phyloP scores from a whole-genome alignment of 1,140 invertebrate genomes.

The Leucophenga varia region DNA sequence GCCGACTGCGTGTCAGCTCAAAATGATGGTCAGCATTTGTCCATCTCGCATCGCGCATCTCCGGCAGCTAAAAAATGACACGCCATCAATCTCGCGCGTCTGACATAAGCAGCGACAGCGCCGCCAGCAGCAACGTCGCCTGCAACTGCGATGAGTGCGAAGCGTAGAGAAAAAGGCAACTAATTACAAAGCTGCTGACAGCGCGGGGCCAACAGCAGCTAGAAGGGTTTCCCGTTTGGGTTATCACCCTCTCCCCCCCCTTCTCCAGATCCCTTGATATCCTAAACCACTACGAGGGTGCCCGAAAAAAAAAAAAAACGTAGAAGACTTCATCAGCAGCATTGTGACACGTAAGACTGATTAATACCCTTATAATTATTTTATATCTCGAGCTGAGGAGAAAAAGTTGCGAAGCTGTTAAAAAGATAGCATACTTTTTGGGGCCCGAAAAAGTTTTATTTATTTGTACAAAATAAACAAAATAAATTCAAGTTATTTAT shows the following conservation, averaged over 20 bases:
- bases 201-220: slow-evolving; percentile 4
- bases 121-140: not conserved
- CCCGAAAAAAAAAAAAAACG: slow-evolving; percentile 1
- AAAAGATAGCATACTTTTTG: no score
- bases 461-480: no score
- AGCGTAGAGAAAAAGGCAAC: slow-evolving; percentile 31
- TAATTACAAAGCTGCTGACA: slow-evolving; percentile 38
- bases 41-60: slow-evolving; percentile 29
- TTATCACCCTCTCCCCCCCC: not conserved
- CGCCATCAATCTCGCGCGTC: slow-evolving; percentile 38
- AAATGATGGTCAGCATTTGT: slow-evolving; percentile 34
- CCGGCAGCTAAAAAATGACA: slow-evolving; percentile 35
- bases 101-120: slow-evolving; percentile 26
- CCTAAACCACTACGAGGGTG: slow-evolving; percentile 12
- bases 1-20: not conserved
- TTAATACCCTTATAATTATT: no score
- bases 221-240: slow-evolving; percentile 5
- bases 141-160: not conserved
- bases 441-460: no score
- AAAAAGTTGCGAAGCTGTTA: no score
- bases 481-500: no score
- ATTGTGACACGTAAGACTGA: no score
- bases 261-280: no score
- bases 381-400: no score
- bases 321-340: no score